A percentile compares a stretch with the other conserved stretches of the same genome.
Conservation (phyloP, 2,888 invertebrate species). For the Venusia cambrica region DNA sequence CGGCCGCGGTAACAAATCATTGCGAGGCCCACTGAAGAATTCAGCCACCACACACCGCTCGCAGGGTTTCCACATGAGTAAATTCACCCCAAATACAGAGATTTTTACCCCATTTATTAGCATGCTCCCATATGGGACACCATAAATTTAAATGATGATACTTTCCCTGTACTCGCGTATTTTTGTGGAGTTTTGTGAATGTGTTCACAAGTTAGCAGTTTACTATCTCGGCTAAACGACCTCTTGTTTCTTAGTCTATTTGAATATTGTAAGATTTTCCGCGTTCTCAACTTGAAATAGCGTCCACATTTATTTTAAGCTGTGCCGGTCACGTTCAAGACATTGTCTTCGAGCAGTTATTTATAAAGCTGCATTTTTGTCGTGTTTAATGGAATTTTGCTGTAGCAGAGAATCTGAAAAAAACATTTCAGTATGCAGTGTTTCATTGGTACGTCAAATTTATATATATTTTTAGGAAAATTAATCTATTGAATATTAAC, state of each 20-base stretch:
- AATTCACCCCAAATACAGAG: conserved; percentile 4
- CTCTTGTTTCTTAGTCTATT: neutral
- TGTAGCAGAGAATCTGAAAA: too few relatives aligned
- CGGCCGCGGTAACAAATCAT: conserved; percentile 58
- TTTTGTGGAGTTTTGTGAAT: too few relatives aligned
- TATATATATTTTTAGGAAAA: too few relatives aligned
- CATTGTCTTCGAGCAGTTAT: conserved; percentile 40
- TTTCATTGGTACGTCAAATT: too few relatives aligned
- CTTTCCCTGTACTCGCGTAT: too few relatives aligned
- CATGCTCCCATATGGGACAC: conserved; percentile 1
- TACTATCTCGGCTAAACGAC: too few relatives aligned
- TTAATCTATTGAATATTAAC: too few relatives aligned
- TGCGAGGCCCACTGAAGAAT: conserved; percentile 44
- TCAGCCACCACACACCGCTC: conserved; percentile 32
- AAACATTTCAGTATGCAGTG: too few relatives aligned
- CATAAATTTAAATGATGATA: conserved; percentile 3
- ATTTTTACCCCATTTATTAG: conserved; percentile 3
- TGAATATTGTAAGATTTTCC: conserved; percentile 4
- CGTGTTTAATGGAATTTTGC: conserved; percentile 29
- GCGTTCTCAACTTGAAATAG: conserved; percentile 23
- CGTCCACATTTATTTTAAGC: conserved; percentile 21
- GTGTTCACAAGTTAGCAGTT: too few relatives aligned
- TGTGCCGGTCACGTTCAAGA: conserved; percentile 27
- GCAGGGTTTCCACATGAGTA: conserved; percentile 7
- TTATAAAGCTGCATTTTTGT: conserved; percentile 33